Conservation (phyloP, 37 sponge, comb jelly and placozoan genomes). For the Halichondria panicea region DNA sequence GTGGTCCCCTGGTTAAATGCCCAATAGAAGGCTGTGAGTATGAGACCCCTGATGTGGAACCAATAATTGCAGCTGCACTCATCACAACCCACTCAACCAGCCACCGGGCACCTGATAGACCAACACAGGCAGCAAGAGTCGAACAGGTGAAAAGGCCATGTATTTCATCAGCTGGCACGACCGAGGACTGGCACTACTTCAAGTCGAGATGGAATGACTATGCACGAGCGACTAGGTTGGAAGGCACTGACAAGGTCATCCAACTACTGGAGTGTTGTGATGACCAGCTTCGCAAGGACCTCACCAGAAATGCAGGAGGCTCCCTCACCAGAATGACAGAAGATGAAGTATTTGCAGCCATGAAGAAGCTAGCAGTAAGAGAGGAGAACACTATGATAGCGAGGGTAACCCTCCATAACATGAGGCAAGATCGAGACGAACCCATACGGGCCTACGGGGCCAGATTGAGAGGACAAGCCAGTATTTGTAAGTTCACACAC, state of each 20-base stretch:
- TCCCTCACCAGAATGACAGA: conserved; percentile 14
- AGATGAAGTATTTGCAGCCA: conserved; percentile 27
- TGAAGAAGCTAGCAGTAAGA: conserved; percentile 24
- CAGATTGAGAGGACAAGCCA: conserved; percentile 48
- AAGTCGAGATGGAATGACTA: conserved; percentile 38
- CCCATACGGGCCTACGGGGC: conserved; percentile 15
- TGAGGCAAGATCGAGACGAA: not conserved
- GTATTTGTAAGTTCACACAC: conserved; percentile 33
- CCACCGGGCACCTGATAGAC: conserved; percentile 1
- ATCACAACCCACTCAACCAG: conserved; percentile 23
- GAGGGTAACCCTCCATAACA: conserved; percentile 14
- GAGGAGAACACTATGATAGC: conserved; percentile 27
- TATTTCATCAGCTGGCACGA: conserved; percentile 46
- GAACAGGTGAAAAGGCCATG: conserved; percentile 35
- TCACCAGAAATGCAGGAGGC: conserved; percentile 40
- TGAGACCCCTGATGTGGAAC: conserved; percentile 14
- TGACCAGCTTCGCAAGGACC: conserved; percentile 39
- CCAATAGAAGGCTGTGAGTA: conserved; percentile 17
- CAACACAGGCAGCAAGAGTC: not conserved
- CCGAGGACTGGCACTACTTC: conserved; percentile 43
- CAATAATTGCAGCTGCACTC: conserved; percentile 28
- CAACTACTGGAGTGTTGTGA: conserved; percentile 17
- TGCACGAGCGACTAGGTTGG: conserved; percentile 20
- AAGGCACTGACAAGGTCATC: conserved; percentile 36
- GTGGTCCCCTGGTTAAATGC: not conserved